phyloP scores from a whole-genome alignment of 2,113 vertebrate genomes.

The Halcyon senegalensis region DNA sequence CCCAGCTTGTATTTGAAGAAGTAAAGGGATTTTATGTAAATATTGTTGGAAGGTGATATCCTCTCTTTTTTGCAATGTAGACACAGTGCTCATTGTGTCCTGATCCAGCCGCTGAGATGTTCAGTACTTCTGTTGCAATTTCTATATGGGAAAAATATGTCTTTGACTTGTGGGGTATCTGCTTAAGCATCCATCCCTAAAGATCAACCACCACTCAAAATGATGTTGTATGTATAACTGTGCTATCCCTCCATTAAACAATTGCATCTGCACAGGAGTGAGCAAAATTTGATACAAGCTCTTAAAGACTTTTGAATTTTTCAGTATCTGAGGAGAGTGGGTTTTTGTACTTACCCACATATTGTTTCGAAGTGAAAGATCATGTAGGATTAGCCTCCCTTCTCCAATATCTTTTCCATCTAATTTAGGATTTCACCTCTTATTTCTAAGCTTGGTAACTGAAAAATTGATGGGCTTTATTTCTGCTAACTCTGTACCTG shows the following conservation, averaged over 20 bases:
- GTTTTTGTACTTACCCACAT: neutral
- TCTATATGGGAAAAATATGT: neutral
- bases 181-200: neutral
- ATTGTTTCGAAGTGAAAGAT: neutral
- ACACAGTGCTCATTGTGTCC: neutral
- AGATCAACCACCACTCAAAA: neutral
- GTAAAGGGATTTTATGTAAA: conserved; percentile 21
- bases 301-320: neutral
- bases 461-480: neutral
- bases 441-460: neutral
- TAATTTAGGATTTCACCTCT: neutral
- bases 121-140: neutral
- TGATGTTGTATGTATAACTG: neutral
- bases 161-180: neutral
- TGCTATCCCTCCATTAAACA: neutral
- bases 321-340: neutral
- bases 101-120: neutral
- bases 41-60: conserved; percentile 35
- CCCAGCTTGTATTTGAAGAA: neutral
- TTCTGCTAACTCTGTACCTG: neutral
- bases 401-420: neutral
- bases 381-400: accelerated
- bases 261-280: neutral
- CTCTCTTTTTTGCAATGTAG: neutral
- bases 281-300: neutral